phyloP scores from a whole-genome alignment of 1,140 invertebrate species.

The Muscidifurax raptorellus region DNA sequence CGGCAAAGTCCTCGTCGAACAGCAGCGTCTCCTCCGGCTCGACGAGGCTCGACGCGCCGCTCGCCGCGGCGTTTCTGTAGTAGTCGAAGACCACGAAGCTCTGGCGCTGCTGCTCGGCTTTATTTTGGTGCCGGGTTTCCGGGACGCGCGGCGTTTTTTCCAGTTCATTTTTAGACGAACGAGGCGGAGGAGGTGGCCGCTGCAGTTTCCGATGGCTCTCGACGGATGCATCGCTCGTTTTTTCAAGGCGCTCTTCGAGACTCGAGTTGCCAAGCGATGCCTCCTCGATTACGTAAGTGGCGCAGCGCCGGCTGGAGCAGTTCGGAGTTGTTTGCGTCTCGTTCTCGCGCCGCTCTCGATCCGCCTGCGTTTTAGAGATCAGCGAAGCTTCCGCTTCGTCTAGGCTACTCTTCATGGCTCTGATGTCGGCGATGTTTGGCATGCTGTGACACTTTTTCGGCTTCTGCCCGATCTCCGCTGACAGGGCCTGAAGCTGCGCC shows the following conservation, averaged over 20 bases:
- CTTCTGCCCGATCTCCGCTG: background rate
- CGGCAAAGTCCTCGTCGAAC: slow-evolving; percentile 4
- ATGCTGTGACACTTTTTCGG: slow-evolving; percentile 39
- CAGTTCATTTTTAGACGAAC: background rate
- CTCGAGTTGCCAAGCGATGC: background rate
- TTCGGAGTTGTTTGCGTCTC: background rate
- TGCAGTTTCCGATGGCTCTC: slow-evolving; percentile 37
- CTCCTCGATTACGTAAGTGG: slow-evolving; percentile 40
- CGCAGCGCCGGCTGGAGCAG: slow-evolving; percentile 15
- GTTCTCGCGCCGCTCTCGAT: no score
- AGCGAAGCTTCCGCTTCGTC: background rate
- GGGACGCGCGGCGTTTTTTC: background rate
- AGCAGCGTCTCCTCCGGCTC: background rate
- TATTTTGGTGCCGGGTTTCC: no score
- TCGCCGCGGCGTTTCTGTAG: background rate
- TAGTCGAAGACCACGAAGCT: background rate
- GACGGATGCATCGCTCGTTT: background rate
- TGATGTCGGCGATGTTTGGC: slow-evolving; percentile 17
- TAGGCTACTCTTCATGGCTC: background rate
- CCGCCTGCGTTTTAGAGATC: background rate
- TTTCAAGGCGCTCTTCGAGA: background rate
- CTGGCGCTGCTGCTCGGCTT: background rate
- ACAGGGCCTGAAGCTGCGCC: no score
- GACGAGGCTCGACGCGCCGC: slow-evolving; percentile 16
- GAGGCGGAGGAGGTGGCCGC: background rate